These are phyloP conservation scores for Etia nguti DNA, from an alignment of 2,113 vertebrate species.

Conservation along the genomic window DNA sequence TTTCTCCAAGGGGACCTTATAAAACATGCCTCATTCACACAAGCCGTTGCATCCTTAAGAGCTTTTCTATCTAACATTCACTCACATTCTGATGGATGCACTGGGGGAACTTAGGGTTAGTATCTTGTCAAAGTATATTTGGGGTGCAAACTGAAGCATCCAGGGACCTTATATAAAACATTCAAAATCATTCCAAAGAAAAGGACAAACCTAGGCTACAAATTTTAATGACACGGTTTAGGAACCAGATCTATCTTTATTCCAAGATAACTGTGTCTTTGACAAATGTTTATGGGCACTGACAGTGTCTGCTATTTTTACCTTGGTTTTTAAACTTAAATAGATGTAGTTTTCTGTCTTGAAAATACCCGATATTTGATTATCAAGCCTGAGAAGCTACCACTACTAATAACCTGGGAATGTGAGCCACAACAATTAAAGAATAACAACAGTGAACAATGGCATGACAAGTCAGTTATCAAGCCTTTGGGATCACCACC, in stretches of 20 bases:
- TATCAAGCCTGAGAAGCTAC: neutral
- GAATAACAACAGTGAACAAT: neutral
- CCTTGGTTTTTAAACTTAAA: neutral
- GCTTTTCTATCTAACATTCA: fast-evolving
- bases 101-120: fast-evolving
- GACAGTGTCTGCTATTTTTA: fast-evolving
- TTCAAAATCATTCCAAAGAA: neutral
- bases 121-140: neutral
- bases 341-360: neutral
- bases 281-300: fast-evolving
- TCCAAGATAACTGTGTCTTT: neutral
- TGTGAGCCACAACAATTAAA: neutral
- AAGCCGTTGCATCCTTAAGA: fast-evolving
- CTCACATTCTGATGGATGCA: neutral
- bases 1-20: neutral
- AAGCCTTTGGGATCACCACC: fast-evolving
- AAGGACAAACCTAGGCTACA: neutral
- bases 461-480: neutral
- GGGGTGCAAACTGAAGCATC: neutral
- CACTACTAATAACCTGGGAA: neutral
- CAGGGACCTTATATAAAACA: fast-evolving
- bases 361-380: neutral
- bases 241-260: neutral
- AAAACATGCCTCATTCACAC: fast-evolving
- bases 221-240: neutral